A percentile compares a stretch with the other conserved stretches of the same genome.
These are phyloP conservation scores for Brotogeris chrysoptera DNA, from an alignment of 2,797 vertebrate species.

Conservation along the genomic window DNA sequence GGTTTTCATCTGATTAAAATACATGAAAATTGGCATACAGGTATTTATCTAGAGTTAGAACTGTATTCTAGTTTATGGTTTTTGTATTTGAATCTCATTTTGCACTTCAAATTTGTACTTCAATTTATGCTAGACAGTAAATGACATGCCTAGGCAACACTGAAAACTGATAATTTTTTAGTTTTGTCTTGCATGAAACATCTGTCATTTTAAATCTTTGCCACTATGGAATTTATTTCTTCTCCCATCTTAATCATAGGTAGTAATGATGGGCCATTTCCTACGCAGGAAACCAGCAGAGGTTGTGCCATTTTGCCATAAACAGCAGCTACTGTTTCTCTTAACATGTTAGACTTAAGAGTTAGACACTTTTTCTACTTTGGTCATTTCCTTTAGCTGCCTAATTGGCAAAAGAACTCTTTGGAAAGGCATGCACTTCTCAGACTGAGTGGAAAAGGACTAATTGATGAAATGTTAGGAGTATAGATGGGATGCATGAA, in stretches of 20 bases:
- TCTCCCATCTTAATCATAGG: background rate
- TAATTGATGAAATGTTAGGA: constrained; percentile 7
- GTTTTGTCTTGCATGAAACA: background rate
- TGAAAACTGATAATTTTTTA: background rate
- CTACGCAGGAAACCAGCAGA: background rate
- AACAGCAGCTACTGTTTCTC: background rate
- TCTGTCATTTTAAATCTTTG: background rate
- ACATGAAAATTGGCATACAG: background rate
- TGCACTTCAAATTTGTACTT: background rate
- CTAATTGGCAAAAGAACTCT: background rate
- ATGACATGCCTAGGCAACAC: background rate
- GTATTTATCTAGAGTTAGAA: background rate
- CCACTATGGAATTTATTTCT: background rate
- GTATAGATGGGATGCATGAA: background rate
- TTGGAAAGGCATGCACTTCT: background rate
- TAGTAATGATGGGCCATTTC: background rate
- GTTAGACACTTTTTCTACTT: background rate
- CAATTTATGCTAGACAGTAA: background rate
- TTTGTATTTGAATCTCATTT: background rate
- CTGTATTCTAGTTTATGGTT: background rate
- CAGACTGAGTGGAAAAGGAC: background rate
- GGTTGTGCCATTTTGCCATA: background rate
- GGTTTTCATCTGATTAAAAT: background rate
- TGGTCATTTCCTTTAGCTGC: background rate
- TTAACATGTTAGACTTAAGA: background rate